A percentile compares a stretch with the other conserved stretches of the same genome.
phyloP scores from a whole-genome alignment of 2,888 invertebrate species.

The Hermaeophaga mercurialis region DNA sequence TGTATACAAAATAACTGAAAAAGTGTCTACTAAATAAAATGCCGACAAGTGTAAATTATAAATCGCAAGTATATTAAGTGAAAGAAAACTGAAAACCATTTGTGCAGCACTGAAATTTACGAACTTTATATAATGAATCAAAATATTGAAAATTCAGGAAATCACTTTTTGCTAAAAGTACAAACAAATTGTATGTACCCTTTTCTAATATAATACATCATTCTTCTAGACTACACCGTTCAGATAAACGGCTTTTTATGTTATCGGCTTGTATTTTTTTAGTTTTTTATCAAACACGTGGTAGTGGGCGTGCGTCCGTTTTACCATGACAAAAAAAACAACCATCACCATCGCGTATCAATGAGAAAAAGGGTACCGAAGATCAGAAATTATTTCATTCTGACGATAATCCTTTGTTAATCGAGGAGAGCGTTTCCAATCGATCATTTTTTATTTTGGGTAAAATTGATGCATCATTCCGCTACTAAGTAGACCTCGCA shows the following conservation, averaged over 20 bases:
- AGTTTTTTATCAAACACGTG: slow-evolving; percentile 45
- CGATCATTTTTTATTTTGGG: slow-evolving; percentile 56
- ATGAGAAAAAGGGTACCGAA: slow-evolving; percentile 35
- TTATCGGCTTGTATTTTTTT: slow-evolving; percentile 35
- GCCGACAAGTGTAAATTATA: too few species aligned
- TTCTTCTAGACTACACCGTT: slow-evolving; percentile 19
- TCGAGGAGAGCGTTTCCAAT: slow-evolving; percentile 56
- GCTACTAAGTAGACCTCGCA: slow-evolving; percentile 19
- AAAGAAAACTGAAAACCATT: too few species aligned
- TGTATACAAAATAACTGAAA: too few species aligned
- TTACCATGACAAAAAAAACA: slow-evolving; percentile 54
- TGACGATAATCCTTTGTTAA: slow-evolving; percentile 56
- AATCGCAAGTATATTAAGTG: too few species aligned
- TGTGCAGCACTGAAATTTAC: too few species aligned
- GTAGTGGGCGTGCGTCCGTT: slow-evolving; percentile 47
- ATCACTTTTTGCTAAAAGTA: too few species aligned
- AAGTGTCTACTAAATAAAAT: too few species aligned
- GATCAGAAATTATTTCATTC: slow-evolving; percentile 41
- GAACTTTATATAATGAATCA: too few species aligned
- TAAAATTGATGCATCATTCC: slow-evolving; percentile 55
- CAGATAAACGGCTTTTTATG: slow-evolving; percentile 36
- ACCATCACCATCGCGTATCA: neutral
- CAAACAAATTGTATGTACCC: too few species aligned
- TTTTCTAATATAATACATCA: slow-evolving; percentile 1
- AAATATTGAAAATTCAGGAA: too few species aligned